A percentile compares a stretch with the other conserved stretches of the same genome.
Conservation (phyloP, 1,140 invertebrate species). For the Anastrepha obliqua region DNA sequence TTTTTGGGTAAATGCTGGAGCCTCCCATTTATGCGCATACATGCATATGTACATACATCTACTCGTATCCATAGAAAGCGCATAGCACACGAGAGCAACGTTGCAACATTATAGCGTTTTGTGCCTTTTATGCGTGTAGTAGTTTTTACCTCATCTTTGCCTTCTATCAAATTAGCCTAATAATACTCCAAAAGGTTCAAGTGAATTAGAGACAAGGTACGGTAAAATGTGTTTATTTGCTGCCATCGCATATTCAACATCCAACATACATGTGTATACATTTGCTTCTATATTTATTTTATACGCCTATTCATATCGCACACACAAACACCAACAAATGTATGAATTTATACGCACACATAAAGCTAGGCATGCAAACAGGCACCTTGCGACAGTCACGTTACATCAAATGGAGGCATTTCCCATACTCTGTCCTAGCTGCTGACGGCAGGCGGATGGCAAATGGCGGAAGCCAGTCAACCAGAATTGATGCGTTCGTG, state of each 20-base stretch:
- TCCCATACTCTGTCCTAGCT: not conserved
- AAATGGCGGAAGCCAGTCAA: not conserved
- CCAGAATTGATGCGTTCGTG: constrained; percentile 40
- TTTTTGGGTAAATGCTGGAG: not conserved
- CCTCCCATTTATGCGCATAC: not conserved
- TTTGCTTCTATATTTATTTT: not conserved
- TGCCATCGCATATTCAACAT: constrained; percentile 1
- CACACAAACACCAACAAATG: not conserved
- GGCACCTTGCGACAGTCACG: not conserved
- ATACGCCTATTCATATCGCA: not conserved
- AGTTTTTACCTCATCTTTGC: not conserved
- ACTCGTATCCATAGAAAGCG: not conserved
- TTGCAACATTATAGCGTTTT: not conserved
- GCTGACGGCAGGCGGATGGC: not conserved
- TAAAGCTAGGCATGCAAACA: not conserved
- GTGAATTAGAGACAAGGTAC: constrained; percentile 33
- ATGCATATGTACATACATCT: not conserved
- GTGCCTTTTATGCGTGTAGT: no score
- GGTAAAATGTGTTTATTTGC: constrained; percentile 6
- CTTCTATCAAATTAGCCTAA: constrained; percentile 35
- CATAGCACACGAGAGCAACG: not conserved
- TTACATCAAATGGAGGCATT: not conserved
- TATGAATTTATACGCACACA: no score
- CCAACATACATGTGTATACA: not conserved
- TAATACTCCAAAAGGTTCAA: not conserved